Base-by-base conservation (phyloP, 2,113 vertebrate genomes). In the Sialia sialis region DNA sequence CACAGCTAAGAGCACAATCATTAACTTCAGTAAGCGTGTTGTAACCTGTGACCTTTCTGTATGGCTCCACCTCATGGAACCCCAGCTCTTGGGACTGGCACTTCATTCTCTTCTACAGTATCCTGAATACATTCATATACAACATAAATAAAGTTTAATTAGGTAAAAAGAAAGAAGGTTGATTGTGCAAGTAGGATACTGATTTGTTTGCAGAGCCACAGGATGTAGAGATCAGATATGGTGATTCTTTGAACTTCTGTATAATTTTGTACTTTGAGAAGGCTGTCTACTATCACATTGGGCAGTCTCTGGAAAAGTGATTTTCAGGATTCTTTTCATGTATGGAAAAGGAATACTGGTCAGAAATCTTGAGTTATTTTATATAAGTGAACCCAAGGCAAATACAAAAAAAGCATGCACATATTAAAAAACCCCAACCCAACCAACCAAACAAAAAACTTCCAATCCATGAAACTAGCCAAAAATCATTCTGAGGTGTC, bases 391-490 rank as follows among this genome's bases (percentile, higher is more conserved):
- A 56, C 27, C 13, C 12, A 54, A 81, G 14, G 15, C 7, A 78
- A 49, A 38, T 30, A 38, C 39, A 80, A 84, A 43, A 67, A 32
- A 29, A n/a, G n/a, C 6, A 22, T 44, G 16, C 14, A 19, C 13
- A 3, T 16, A 8, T 48, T 68, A 59, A 29, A 67, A 59, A 32
- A 3, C 3, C 5, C 16, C n/a, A 44, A n/a, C 4, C 1, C 13
- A 54, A 64, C 7, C n/a, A 46, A 84, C 2, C 22, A 54, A 68
- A 0, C 48, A 48, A 66, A 44, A 59, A 44, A 13, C 0, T 4
- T 6, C 6, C 14, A 66, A 38, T 32, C 3, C 3, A 32, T 1
- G 59, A 54, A 72, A 2, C 1, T 63, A 66, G 13, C 3, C 0
- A 8, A 12, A 69, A 78, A 48, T 2, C 7, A 27, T 38, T 73